Conservation (phyloP, 35 echinoderm and acorn worm genomes). For the Diadema setosum region DNA sequence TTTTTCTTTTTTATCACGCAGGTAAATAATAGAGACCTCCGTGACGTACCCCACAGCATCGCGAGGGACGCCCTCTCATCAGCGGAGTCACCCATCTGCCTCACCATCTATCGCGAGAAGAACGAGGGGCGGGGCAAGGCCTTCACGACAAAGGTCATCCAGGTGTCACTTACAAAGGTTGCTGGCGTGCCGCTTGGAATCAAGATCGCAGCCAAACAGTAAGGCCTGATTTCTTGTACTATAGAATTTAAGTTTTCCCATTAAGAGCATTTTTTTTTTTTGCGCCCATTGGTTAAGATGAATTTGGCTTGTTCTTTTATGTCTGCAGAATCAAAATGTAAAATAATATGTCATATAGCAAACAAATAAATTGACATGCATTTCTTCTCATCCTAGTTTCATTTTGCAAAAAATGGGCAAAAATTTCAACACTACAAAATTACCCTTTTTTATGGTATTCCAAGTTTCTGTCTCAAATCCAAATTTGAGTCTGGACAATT, state of each 20-base stretch:
- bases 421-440: no score
- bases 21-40: conserved; percentile 82
- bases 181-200: conserved; percentile 84
- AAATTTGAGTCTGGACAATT: no score
- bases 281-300: no score
- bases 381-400: no score
- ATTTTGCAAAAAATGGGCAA: no score
- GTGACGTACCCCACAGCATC: conserved; percentile 68
- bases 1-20: no score
- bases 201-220: conserved; percentile 94
- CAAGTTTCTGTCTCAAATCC: no score
- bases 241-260: not conserved
- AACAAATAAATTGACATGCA: no score
- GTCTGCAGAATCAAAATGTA: no score
- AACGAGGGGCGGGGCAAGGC: conserved; percentile 40
- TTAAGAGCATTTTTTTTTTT: not conserved
- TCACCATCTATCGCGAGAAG: conserved; percentile 91
- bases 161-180: conserved; percentile 77
- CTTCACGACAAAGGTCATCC: conserved; percentile 39
- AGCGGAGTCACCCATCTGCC: conserved; percentile 44
- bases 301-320: no score
- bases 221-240: not conserved
- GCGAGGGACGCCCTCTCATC: conserved; percentile 69
- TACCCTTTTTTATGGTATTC: no score
- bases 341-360: no score